Evolutionary conservation across 2,113 vertebrate species (phyloP).

Genomic region (Carlito syrichta): DNA sequence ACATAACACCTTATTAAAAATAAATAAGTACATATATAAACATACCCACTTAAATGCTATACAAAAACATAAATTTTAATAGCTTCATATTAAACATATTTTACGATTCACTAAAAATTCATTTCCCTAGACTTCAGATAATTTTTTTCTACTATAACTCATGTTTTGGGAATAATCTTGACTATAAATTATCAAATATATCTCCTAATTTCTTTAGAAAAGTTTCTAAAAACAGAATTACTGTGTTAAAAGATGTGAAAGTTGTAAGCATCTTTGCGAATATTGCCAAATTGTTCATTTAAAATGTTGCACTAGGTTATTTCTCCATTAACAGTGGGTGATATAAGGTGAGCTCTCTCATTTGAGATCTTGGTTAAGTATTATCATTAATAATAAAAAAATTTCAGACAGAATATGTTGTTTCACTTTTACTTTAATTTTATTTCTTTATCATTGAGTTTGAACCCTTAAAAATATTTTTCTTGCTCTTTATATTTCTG

Average conservation of each 20-base stretch:
- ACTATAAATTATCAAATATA: background rate
- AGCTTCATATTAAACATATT: background rate
- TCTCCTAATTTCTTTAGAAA: background rate
- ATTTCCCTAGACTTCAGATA: background rate
- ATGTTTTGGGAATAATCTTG: background rate
- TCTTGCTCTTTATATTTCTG: background rate
- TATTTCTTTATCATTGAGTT: background rate
- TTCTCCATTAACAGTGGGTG: background rate
- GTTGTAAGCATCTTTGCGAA: background rate
- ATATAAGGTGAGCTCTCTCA: background rate
- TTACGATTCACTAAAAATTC: background rate
- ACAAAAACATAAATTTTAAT: background rate
- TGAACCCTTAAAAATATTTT: background rate
- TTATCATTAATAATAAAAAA: background rate
- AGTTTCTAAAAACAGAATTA: background rate
- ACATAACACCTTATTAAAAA: background rate
- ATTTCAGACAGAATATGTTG: background rate
- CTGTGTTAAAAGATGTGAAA: background rate
- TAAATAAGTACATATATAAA: background rate
- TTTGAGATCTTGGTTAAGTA: background rate
- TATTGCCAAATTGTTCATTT: background rate
- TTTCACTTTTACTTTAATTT: background rate
- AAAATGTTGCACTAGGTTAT: background rate
- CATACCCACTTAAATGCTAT: background rate
- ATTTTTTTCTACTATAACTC: background rate